Base-by-base conservation (phyloP, 1,140 invertebrate genomes). In the Reticulitermes speratus region DNA sequence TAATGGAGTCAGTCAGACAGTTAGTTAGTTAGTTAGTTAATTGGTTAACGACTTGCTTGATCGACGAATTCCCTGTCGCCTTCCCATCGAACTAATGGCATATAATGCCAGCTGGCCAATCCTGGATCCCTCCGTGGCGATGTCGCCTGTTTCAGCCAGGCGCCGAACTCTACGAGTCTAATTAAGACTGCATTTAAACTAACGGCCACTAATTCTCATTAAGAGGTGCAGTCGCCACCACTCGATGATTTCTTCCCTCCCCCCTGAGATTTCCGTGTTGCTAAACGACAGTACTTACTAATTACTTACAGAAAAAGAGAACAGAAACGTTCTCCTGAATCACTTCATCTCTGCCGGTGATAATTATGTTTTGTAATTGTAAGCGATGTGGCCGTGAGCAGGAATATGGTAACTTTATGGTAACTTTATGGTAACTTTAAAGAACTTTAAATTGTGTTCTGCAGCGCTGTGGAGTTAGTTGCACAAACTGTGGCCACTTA, bases 171-270 rank as follows among this genome's bases (percentile, higher is more conserved):
- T 55, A 25, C 65, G 14, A 25, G 1, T 14, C 14, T 25, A 75
- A 75, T 75, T 75, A 30, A 75, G 65, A 75, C n/a, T 75, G 65
- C 65, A 75, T 30, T 75, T 75, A 75, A 75, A 75, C 65, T 75
- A 75, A 75, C 65, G n/a, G 65, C n/a, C 65, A 30, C 25, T 75
- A 75, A 75, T 75, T 75, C 65, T 75, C 65, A 75, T 75, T 75
- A 75, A 30, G 65, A 30, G 65, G n/a, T 75, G 65, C 25, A 75
- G 25, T 75, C 65, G 25, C 65, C 65, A 30, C 25, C 25, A 75
- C 25, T 75, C 21, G 59, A 65, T 19, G 59, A 65, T 65, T 65
- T 65, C 59, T 3, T 65, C 25, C 65, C 25, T 30, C 7, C n/a
- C 65, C 14, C 25, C 25, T 8, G 19, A 16, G 52, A 55, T 21